phyloP scores from a whole-genome alignment of 2,888 invertebrate species.

The Temnothorax rugatulus region DNA sequence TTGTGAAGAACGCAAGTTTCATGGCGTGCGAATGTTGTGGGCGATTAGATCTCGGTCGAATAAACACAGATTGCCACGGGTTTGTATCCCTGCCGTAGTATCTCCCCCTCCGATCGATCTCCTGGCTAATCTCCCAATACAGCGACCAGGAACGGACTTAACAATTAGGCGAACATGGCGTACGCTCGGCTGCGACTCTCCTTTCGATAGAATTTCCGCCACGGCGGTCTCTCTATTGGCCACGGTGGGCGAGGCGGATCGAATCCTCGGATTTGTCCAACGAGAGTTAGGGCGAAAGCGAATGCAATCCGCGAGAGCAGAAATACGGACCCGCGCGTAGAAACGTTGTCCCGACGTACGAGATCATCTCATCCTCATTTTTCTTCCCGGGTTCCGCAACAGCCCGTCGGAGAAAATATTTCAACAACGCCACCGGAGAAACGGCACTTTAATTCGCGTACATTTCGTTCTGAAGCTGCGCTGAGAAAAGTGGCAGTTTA shows the following conservation, averaged over 20 bases:
- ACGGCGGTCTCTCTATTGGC: conserved; percentile 10
- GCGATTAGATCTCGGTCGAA: conserved; percentile 43
- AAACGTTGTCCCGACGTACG: conserved; percentile 15
- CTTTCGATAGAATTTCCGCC: conserved; percentile 44
- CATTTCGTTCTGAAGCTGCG: conserved; percentile 24
- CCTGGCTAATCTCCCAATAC: conserved; percentile 28
- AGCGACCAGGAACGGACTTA: conserved; percentile 39
- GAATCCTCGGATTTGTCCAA: conserved; percentile 39
- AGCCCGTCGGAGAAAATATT: conserved; percentile 42
- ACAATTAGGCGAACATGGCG: conserved; percentile 43
- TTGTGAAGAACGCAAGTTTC: conserved; percentile 29
- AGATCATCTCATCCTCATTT: conserved; percentile 46
- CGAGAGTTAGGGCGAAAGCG: neutral
- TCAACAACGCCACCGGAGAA: conserved; percentile 30
- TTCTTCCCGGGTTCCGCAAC: conserved; percentile 25
- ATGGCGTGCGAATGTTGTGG: conserved; percentile 27
- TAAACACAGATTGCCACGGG: conserved; percentile 41
- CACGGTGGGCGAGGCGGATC: conserved; percentile 1
- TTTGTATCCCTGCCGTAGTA: conserved; percentile 11
- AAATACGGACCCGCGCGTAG: conserved; percentile 1
- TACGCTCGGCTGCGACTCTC: conserved; percentile 17
- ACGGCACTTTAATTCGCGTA: conserved; percentile 54
- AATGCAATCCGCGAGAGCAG: conserved; percentile 3
- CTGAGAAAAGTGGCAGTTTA: conserved; percentile 35
- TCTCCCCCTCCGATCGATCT: neutral